phyloP scores from a whole-genome alignment of 2,797 vertebrate genomes.

The Adelosebastes latens region DNA sequence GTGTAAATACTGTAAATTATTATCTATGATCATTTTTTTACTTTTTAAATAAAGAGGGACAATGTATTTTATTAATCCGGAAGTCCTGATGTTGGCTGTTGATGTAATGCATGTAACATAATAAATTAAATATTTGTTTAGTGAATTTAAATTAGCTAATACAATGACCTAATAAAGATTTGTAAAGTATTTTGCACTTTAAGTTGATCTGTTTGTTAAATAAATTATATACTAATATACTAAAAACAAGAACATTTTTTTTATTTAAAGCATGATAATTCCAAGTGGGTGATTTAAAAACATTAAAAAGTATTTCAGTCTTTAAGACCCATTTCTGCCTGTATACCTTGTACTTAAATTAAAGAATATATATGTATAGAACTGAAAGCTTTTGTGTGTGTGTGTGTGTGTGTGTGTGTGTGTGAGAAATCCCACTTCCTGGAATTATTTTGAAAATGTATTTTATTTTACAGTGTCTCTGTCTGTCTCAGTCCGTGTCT shows the following conservation, averaged over 20 bases:
- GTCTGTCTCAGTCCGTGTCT: not conserved
- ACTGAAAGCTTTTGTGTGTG: not conserved
- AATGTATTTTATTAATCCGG: not conserved
- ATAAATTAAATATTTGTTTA: not conserved
- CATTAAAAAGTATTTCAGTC: not conserved
- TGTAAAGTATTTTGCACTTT: not conserved
- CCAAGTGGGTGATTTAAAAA: not conserved
- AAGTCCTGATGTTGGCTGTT: not conserved
- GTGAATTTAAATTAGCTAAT: not conserved
- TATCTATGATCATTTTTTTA: not conserved
- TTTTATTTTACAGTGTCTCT: constrained; percentile 20
- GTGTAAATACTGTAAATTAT: not conserved
- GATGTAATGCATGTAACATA: not conserved
- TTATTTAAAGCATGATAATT: not conserved
- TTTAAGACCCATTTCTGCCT: not conserved
- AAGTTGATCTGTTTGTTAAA: not conserved
- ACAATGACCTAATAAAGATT: not conserved
- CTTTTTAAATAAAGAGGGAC: not conserved
- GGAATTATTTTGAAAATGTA: not conserved
- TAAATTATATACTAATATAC: not conserved
- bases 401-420: not conserved
- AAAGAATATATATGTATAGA: not conserved
- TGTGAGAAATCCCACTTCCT: not conserved
- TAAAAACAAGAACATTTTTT: not conserved
- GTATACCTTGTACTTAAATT: not conserved